A percentile compares a stretch with the other conserved stretches of the same genome.
These are phyloP conservation scores for Sycophaga agraensis DNA, from an alignment of 1,140 invertebrate genomes.

Conservation along the genomic window DNA sequence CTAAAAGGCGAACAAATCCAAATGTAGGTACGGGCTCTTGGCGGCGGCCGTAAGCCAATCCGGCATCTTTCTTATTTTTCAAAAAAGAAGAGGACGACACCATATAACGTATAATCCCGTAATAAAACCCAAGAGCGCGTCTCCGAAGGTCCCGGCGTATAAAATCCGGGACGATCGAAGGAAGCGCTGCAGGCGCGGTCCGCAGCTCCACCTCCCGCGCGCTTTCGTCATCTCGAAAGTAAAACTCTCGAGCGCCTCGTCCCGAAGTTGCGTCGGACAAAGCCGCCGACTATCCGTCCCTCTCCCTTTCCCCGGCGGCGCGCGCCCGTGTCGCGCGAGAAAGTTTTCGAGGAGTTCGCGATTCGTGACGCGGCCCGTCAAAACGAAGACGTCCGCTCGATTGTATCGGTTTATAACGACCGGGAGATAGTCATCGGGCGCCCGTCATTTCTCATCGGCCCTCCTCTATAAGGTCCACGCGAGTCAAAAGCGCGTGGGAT, in stretches of 20 bases:
- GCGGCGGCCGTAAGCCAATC: too few species aligned
- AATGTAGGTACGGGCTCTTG: not conserved
- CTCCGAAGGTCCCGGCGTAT: too few species aligned
- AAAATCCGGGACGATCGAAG: too few species aligned
- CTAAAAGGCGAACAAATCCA: not conserved
- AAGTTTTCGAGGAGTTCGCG: too few species aligned
- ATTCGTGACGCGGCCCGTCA: not conserved
- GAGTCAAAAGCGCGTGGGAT: too few species aligned
- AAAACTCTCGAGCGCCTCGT: not conserved
- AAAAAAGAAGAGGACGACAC: too few species aligned
- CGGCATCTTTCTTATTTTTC: too few species aligned
- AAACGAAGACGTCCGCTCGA: not conserved
- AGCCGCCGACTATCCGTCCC: not conserved
- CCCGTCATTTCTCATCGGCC: not conserved
- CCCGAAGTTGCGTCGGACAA: not conserved
- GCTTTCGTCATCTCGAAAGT: conserved; percentile 2
- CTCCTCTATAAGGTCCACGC: not conserved
- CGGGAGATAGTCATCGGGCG: not conserved
- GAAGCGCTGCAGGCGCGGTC: too few species aligned
- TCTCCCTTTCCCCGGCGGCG: not conserved
- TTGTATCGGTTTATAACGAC: not conserved
- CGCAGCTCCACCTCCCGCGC: not conserved
- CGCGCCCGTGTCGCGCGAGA: not conserved
- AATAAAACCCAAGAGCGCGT: too few species aligned
- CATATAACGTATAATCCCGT: too few species aligned